Conservation (phyloP, 2,113 vertebrate genomes). For the Ammodytes marinus region DNA sequence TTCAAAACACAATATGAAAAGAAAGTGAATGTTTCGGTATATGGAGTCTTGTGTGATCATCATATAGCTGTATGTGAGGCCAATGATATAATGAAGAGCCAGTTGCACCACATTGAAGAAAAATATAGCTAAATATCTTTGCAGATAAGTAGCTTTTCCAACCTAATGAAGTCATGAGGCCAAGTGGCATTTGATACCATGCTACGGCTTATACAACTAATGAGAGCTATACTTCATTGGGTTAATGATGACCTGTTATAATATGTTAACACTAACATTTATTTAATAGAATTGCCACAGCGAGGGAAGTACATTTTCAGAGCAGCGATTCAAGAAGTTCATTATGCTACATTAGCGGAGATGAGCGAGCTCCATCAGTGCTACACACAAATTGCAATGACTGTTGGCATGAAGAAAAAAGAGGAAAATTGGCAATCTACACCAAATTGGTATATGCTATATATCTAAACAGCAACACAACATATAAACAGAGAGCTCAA, state of each 20-base stretch:
- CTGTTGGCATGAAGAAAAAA: neutral
- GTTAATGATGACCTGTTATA: constrained; percentile 53
- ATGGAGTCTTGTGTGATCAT: constrained; percentile 7
- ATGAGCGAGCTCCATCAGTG: constrained; percentile 18
- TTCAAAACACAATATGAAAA: neutral
- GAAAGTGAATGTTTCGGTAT: neutral
- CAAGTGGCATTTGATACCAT: constrained; percentile 52
- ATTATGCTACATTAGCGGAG: constrained; percentile 50
- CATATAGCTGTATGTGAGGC: neutral
- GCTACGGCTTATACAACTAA: constrained; percentile 36
- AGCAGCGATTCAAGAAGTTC: constrained; percentile 40
- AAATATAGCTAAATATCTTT: neutral
- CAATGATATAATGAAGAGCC: neutral
- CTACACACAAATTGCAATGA: neutral
- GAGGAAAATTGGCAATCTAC: neutral
- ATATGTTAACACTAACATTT: constrained; percentile 54
- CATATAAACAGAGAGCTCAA: constrained; percentile 33
- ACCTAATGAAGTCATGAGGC: constrained; percentile 56
- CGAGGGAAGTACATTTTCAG: constrained; percentile 26
- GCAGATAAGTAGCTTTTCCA: constrained; percentile 23
- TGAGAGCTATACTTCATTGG: constrained; percentile 53
- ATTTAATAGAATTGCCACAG: constrained; percentile 53
- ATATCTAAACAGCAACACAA: constrained; percentile 12
- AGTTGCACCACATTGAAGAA: constrained; percentile 1
- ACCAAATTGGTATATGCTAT: neutral